A percentile compares a stretch with the other conserved stretches of the same genome.
phyloP scores from a whole-genome alignment of 2,797 vertebrate genomes.

The Parotocinclus haroldoi region DNA sequence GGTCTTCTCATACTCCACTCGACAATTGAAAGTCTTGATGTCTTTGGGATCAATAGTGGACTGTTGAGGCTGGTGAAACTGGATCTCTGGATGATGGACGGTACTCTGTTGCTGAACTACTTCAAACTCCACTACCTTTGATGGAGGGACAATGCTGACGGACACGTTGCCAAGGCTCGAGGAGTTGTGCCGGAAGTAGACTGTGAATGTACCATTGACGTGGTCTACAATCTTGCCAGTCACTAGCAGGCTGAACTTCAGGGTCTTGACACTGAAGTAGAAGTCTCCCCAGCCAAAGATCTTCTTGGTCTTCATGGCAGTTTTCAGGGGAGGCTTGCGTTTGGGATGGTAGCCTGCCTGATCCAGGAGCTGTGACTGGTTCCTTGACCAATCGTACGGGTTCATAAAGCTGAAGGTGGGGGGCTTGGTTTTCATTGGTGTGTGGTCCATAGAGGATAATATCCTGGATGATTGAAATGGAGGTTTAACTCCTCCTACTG shows the following conservation, averaged over 20 bases:
- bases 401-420: constrained; percentile 69
- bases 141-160: constrained; percentile 92
- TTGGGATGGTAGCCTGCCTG: constrained; percentile 78
- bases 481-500: constrained; percentile 72
- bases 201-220: constrained; percentile 95
- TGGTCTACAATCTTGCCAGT: constrained; percentile 97
- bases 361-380: constrained; percentile 78
- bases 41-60: constrained; percentile 85
- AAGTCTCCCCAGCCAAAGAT: constrained; percentile 98
- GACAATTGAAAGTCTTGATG: constrained; percentile 89
- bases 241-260: constrained; percentile 92
- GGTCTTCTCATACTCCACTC: constrained; percentile 94
- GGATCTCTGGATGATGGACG: constrained; percentile 64
- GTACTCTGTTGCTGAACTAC: constrained; percentile 73
- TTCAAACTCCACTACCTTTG: constrained; percentile 91
- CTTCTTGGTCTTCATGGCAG: constrained; percentile 86
- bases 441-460: constrained; percentile 67
- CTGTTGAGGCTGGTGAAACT: constrained; percentile 75
- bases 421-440: constrained; percentile 69
- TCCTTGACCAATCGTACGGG: constrained; percentile 81
- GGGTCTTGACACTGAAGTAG: constrained; percentile 91
- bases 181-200: constrained; percentile 96
- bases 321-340: constrained; percentile 85
- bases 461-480: constrained; percentile 68
- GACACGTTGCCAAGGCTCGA: constrained; percentile 94